Evolutionary conservation across 2,888 invertebrate species (phyloP).

Genomic region (Tanypteryx hageni): DNA sequence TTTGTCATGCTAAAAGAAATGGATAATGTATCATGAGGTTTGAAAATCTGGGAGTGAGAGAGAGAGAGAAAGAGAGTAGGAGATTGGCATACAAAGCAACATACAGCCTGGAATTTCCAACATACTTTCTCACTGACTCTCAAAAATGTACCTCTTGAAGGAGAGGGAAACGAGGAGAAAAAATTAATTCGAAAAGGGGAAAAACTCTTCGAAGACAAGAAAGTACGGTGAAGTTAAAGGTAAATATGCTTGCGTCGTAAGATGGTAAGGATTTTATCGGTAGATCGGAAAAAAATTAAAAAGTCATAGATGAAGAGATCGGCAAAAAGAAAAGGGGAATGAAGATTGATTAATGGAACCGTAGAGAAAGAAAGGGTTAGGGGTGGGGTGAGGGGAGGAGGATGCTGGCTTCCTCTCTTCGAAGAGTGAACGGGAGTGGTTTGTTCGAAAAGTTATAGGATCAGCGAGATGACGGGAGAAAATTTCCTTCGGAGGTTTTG

Average conservation of each 20-base stretch:
- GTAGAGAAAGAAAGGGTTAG: background rate
- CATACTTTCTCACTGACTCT: background rate
- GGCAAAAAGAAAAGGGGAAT: background rate
- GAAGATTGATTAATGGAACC: background rate
- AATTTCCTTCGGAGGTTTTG: background rate
- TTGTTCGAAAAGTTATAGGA: background rate
- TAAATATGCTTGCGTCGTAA: background rate
- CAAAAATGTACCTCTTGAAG: background rate
- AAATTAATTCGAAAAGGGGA: background rate
- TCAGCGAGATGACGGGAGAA: background rate
- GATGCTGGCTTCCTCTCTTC: background rate
- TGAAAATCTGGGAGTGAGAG: background rate
- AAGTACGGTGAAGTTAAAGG: background rate
- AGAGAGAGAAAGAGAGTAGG: background rate
- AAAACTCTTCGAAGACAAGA: background rate
- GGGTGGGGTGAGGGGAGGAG: background rate
- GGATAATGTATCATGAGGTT: conserved; percentile 47
- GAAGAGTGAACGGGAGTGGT: background rate
- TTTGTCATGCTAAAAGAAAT: conserved; percentile 47
- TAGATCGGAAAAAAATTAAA: background rate
- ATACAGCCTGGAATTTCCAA: background rate
- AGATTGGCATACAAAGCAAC: background rate
- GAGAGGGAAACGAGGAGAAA: background rate
- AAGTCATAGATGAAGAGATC: background rate
- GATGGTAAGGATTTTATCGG: background rate